A percentile compares a stretch with the other conserved stretches of the same genome.
Conservation (phyloP, 2,888 invertebrate genomes). For the Caenorhabditis plicata region DNA sequence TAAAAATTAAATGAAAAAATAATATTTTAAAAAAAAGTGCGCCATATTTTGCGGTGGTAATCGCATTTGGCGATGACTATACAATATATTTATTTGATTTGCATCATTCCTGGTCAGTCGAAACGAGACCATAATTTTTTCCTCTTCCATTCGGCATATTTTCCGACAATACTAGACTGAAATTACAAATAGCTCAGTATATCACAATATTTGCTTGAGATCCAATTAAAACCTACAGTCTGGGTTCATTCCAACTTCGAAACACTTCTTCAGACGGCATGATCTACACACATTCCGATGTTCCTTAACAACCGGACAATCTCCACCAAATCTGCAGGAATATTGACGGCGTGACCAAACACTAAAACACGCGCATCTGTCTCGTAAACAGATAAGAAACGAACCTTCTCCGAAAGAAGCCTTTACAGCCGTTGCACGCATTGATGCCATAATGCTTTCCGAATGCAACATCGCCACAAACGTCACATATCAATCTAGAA, state of each 20-base stretch:
- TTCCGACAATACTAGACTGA: too few relatives aligned
- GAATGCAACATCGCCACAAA: slow-evolving; percentile 52
- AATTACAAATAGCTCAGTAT: too few relatives aligned
- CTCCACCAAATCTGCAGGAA: slow-evolving; percentile 56
- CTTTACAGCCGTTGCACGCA: slow-evolving; percentile 54
- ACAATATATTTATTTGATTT: too few relatives aligned
- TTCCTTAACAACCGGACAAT: slow-evolving; percentile 58
- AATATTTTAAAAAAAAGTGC: too few relatives aligned
- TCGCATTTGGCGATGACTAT: too few relatives aligned
- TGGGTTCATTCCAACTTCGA: slow-evolving; percentile 59
- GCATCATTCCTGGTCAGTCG: too few relatives aligned
- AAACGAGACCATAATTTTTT: too few relatives aligned
- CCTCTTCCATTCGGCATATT: too few relatives aligned
- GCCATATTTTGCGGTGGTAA: too few relatives aligned
- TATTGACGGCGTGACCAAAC: slow-evolving; percentile 57
- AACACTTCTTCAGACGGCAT: slow-evolving; percentile 57
- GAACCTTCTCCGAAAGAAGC: slow-evolving; percentile 39
- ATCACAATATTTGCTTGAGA: too few relatives aligned
- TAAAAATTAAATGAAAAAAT: too few relatives aligned
- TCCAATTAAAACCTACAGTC: slow-evolving; percentile 42
- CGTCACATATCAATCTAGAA: slow-evolving; percentile 35
- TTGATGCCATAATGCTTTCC: slow-evolving; percentile 54
- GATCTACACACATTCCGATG: slow-evolving; percentile 58
- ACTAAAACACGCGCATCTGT: slow-evolving; percentile 14
- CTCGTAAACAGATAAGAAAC: neutral